Conservation (phyloP, 2,888 invertebrate genomes). For the Brenthis ino region DNA sequence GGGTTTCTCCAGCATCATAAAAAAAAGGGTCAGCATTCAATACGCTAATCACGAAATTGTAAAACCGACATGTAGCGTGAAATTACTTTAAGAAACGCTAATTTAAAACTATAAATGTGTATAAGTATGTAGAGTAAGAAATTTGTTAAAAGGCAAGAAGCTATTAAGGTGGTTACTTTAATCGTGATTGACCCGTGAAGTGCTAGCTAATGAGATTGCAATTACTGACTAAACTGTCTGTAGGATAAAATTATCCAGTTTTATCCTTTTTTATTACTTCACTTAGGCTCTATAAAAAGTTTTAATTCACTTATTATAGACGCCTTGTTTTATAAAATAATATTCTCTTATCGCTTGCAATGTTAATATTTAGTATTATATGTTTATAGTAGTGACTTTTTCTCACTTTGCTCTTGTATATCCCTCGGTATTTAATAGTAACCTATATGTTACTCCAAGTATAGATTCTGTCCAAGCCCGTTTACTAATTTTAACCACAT, state of each 20-base stretch:
- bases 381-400: too few species aligned
- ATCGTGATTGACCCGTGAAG: constrained; percentile 69
- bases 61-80: too few species aligned
- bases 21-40: too few species aligned
- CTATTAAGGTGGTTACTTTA: constrained; percentile 55
- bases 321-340: not conserved
- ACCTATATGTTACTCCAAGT: too few species aligned
- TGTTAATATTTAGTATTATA: not conserved
- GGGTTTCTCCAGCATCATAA: too few species aligned
- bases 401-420: too few species aligned
- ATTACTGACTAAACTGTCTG: constrained; percentile 54
- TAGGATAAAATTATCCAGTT: constrained; percentile 12
- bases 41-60: too few species aligned
- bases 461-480: too few species aligned
- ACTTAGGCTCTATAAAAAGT: constrained; percentile 1
- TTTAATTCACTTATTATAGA: not conserved
- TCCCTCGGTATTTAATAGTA: too few species aligned
- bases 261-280: not conserved
- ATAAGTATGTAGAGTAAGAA: not conserved
- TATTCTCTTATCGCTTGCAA: not conserved
- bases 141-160: constrained; percentile 57
- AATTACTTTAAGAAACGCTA: too few species aligned
- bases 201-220: constrained; percentile 64
- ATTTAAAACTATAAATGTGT: not conserved
- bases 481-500: too few species aligned